phyloP scores from a whole-genome alignment of 2,113 vertebrate genomes.

The Bujurquina vittata region DNA sequence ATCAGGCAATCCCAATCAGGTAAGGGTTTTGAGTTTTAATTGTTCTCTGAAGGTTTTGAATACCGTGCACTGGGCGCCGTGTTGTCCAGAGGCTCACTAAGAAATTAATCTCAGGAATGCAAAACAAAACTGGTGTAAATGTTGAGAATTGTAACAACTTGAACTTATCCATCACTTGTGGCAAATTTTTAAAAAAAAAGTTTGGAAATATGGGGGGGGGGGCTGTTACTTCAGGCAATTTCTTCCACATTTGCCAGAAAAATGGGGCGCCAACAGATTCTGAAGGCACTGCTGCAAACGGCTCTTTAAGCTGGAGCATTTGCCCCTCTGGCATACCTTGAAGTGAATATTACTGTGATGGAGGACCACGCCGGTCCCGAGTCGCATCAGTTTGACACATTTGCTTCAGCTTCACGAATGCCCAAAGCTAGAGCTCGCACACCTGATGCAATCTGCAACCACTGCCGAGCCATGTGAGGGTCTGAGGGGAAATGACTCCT shows the following conservation, averaged over 20 bases:
- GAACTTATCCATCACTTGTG: background rate
- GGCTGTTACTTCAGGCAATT: background rate
- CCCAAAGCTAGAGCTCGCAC: background rate
- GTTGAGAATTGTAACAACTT: background rate
- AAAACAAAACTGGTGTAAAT: too few relatives aligned
- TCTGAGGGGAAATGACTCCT: background rate
- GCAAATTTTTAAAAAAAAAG: too few relatives aligned
- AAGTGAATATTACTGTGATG: background rate
- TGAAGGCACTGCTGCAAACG: background rate
- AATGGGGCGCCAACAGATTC: background rate
- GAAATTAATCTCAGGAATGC: too few relatives aligned
- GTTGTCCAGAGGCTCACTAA: too few relatives aligned
- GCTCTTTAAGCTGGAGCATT: background rate
- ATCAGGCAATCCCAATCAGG: background rate
- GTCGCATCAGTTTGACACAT: background rate
- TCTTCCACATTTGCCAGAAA: background rate
- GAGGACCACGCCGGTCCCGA: background rate
- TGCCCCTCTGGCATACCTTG: background rate
- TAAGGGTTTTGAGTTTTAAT: background rate
- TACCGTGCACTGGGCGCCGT: background rate
- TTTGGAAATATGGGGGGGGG: background rate
- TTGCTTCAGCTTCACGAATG: background rate
- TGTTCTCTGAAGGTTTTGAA: background rate
- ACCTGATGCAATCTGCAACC: background rate
- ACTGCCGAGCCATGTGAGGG: background rate